Base-by-base conservation (phyloP, 1,140 invertebrate species). In the Brachionus calyciflorus region DNA sequence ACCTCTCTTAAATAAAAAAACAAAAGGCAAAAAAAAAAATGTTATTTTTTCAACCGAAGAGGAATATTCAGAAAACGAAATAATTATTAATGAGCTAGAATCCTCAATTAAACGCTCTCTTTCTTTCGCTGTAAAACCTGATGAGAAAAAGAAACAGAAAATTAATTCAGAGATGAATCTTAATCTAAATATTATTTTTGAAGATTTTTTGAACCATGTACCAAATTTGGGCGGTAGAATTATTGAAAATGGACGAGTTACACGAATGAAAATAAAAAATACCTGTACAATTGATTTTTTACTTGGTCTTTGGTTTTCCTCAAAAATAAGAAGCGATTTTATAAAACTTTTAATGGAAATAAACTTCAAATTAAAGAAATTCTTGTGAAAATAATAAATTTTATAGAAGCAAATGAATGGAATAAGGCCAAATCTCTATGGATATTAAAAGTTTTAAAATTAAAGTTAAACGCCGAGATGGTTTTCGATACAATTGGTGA, bases 381-480 rank as follows among this genome's bases (percentile, higher is more conserved):
- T 57, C n/a, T 57, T 28, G 26, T 24, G 5, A 26, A 57, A 30
- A 57, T 57, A 14, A 28, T 57, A 14, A n/a, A 28, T 28, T 30
- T 57, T 24, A 57, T 57, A 28, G 28, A 57, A 60, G 19, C 30
- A 60, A 60, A 60, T 33, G 17, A 60, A 33, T 60, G 55, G 55
- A 60, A 60, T 37, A 60, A 33, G 17, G 28, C 55, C 26, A 60
- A 60, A 19, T 33, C 55, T 17, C 30, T 60, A 17, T 33, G 55
- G 14, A 60, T 55, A 26, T 28, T 57, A 28, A 26, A 57, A 28
- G 53, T 57, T 28, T 14, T 57, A 28, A 57, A 57, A 28, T 14
- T 28, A 14, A 14, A 57, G 30, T 14, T 10, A 3, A 26, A 28
- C 26, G 7, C 24, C 30, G 53, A 28, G 26, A 26, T n/a, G 30